Conservation (phyloP, 2,888 invertebrate genomes). For the Sipha maydis region DNA sequence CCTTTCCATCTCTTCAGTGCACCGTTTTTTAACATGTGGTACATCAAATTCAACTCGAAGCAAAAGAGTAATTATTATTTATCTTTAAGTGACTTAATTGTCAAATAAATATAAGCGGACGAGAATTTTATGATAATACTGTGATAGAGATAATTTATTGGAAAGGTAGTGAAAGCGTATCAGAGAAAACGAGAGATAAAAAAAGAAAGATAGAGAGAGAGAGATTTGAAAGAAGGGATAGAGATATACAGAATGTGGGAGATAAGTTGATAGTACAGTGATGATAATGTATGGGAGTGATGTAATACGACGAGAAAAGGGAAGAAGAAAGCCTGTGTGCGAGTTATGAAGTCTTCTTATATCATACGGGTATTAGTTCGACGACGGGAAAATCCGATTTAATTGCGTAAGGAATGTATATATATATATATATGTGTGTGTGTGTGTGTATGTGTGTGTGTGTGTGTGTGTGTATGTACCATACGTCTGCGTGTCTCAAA, state of each 20-base stretch:
- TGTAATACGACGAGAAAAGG: not conserved
- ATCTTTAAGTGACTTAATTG: not conserved
- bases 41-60: not conserved
- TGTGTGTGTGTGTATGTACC: not conserved
- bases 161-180: too few relatives aligned
- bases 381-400: slow-evolving; percentile 48
- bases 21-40: not conserved
- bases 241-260: not conserved
- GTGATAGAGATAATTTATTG: too few relatives aligned
- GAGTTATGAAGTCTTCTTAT: slow-evolving; percentile 41
- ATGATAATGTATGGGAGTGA: not conserved
- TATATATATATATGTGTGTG: not conserved
- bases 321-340: not conserved
- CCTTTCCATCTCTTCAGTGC: not conserved
- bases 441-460: not conserved
- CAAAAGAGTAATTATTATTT: slow-evolving; percentile 16
- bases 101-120: not conserved
- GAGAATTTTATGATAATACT: not conserved
- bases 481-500: slow-evolving; percentile 19
- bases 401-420: slow-evolving; percentile 18
- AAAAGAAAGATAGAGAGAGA: not conserved
- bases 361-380: slow-evolving; percentile 47
- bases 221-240: not conserved
- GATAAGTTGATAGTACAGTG: not conserved
- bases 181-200: not conserved